phyloP scores from a whole-genome alignment of 2,113 vertebrate species.

The Pleuronectes platessa region DNA sequence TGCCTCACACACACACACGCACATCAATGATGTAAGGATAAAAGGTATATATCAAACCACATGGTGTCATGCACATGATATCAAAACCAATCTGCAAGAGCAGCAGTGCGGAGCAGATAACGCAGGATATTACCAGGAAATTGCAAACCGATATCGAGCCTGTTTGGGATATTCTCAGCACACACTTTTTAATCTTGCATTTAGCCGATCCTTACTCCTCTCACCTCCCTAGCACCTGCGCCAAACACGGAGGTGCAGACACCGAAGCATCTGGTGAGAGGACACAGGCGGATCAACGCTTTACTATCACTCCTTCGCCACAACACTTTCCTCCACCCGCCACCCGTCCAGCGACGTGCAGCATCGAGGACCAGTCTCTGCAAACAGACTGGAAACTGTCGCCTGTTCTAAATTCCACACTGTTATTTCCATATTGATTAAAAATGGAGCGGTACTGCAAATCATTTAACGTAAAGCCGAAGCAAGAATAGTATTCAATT shows the following conservation, averaged over 20 bases:
- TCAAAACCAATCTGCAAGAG: slow-evolving; percentile 9
- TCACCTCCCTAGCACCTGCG: background rate
- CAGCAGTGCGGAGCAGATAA: slow-evolving; percentile 9
- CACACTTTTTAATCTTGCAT: slow-evolving; percentile 11
- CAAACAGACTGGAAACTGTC: background rate
- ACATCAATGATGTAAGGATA: background rate
- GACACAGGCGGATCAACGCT: too few relatives aligned
- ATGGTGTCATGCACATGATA: background rate
- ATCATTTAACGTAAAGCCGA: background rate
- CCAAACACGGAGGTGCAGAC: background rate
- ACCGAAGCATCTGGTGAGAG: too few relatives aligned
- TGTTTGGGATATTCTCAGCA: background rate
- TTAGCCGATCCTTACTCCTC: too few relatives aligned
- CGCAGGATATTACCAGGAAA: background rate
- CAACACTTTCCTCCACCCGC: background rate
- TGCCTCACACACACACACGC: background rate
- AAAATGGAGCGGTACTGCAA: background rate
- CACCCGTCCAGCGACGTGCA: background rate
- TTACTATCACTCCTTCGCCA: too few relatives aligned
- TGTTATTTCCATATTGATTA: background rate
- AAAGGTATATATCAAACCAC: background rate
- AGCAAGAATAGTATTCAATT: slow-evolving; percentile 13
- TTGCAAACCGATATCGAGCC: too few relatives aligned
- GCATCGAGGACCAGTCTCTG: background rate
- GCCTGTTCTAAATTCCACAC: background rate